Evolutionary conservation across 2,113 vertebrate genomes (phyloP).

Genomic region (Alouatta palliata): DNA sequence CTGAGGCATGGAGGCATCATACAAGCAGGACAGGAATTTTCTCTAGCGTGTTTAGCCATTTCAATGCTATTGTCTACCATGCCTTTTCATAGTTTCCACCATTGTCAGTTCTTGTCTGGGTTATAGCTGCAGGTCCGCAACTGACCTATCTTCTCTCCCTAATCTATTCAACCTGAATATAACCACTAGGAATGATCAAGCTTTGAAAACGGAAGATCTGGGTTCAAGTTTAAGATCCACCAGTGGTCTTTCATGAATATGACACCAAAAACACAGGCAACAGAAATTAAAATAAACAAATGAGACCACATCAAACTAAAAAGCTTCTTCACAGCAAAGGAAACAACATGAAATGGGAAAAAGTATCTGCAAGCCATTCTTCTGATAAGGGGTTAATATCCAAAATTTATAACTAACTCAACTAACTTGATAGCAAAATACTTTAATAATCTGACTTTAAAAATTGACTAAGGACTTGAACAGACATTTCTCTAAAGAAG

Average conservation of each 20-base stretch:
- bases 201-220: not conserved
- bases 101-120: not conserved
- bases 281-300: not conserved
- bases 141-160: not conserved
- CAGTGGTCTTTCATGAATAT: not conserved
- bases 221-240: not conserved
- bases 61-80: not conserved
- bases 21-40: not conserved
- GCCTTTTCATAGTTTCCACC: not conserved
- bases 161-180: not conserved
- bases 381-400: not conserved
- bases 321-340: not conserved
- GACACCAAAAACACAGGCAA: not conserved
- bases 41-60: not conserved
- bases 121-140: not conserved
- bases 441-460: not conserved
- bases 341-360: not conserved
- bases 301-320: not conserved
- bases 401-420: not conserved
- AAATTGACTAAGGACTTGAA: not conserved
- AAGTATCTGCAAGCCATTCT: not conserved
- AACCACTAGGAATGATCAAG: not conserved
- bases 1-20: not conserved
- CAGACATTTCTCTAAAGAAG: not conserved
- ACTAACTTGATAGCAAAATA: not conserved